Evolutionary conservation across 1,140 invertebrate genomes (phyloP), one percentile per base, ranked within the genome.

Genomic region (Atopsyche davidsoni): DNA sequence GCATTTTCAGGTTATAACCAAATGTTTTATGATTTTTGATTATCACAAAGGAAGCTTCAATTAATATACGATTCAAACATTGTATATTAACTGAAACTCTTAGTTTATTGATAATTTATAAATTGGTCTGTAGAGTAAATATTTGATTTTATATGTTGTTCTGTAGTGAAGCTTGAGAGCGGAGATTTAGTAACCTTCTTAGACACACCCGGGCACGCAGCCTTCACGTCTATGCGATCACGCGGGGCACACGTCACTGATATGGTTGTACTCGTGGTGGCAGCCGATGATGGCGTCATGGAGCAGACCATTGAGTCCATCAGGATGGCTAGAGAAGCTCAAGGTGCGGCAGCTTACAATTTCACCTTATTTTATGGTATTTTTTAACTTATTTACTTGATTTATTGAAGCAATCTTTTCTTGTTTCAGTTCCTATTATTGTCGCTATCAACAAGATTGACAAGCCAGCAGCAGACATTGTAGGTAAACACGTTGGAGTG

Each of bases 401-500:
- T 34, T 34, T 34, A 34, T n/a, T n/a, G 16, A 41, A 1, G n/a
- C n/a, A n/a, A 18, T 18, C 47, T 42, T 62, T 55, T 60, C 59
- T 61, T 61, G 69, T 79, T 79, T 17, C 73, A 84, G 92, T 98
- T 57, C 94, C 95, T 0, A 87, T 99, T 2, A 84, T 99, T 60
- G 92, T 99, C 38, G 96, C 96, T n/a, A 87, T 99, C 38, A 99
- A 99, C 70, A 99, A 99, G 79, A 94, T 97, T 59, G 97, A 99
- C 70, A 94, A 95, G 64, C 81, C 82, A 40, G 79, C 81, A 63
- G 88, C 87, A 49, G 79, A 98, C 77, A 80, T 92, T 72, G 86
- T 88, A 80, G 75, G 80, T 77, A 73, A 68, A 67, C 67, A 55
- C 64, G 25, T 50, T 42, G n/a, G n/a, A n/a, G n/a, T n/a, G n/a